Evolutionary conservation across 1,140 invertebrate species (phyloP), one percentile per base, ranked within the genome.

Genomic region (Drosophila dunni): DNA sequence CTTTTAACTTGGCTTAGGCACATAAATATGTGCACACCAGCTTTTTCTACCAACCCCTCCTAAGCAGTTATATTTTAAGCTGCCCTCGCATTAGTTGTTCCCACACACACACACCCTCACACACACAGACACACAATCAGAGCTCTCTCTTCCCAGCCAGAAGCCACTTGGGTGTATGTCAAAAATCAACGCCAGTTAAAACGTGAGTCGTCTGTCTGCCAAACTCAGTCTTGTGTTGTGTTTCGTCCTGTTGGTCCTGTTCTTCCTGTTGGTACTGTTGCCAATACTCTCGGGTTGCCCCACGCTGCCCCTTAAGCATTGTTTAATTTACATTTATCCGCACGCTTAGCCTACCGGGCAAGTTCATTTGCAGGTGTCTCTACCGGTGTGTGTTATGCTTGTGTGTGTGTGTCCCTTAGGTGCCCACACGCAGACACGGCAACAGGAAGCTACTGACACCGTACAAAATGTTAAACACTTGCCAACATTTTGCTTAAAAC

Each of bases 381-480:
- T 54, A n/a, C n/a, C 13, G 13, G 13, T 45, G 8, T 45, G 8
- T 20, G 17, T 1, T 20, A 20, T 51, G 24, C 24, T 29, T 40
- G n/a, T 51, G 24, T 45, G 44, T 45, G 20, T 60, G 64, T 63
- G 62, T 78, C 75, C 82, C 79, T 50, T 44, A 73, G 76, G 83
- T 67, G 69, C 65, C 53, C 77, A 72, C 71, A 78, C 83, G 74
- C 85, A 71, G 78, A 78, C 71, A 68, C 63, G 6, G 44, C 53
- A 75, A 80, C 70, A 86, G 84, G 85, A 91, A 90, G 85, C 90
- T 69, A 81, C 89, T 91, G 88, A 91, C 88, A 91, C 88, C 75
- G 81, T 88, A 91, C 86, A 91, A 91, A 91, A 90, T 91, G 90
- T 91, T 91, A 91, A 91, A 91, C 90, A 91, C 90, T 91, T 86